Evolutionary conservation across 2,797 vertebrate genomes (phyloP).

Genomic region (Pangasius larnaudii): DNA sequence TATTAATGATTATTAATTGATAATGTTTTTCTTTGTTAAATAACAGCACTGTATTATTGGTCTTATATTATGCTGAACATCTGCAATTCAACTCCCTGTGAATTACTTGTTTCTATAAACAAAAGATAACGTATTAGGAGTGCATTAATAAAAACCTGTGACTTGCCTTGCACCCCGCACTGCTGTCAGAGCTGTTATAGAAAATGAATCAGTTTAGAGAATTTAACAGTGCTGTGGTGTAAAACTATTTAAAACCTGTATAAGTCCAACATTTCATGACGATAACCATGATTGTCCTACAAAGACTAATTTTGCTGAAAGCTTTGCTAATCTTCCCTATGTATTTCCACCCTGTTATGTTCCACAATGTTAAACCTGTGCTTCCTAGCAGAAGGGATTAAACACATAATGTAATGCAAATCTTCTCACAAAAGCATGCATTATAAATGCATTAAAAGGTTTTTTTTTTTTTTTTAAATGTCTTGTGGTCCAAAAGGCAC

Average conservation of each 20-base stretch:
- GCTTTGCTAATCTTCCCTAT: not conserved
- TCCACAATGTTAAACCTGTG: not conserved
- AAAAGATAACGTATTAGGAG: not conserved
- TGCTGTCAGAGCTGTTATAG: not conserved
- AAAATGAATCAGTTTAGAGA: too few relatives aligned
- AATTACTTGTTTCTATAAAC: not conserved
- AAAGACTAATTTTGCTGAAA: not conserved
- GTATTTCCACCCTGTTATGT: not conserved
- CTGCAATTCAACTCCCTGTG: not conserved
- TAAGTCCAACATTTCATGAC: not conserved
- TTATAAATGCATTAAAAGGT: not conserved
- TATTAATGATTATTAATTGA: too few relatives aligned
- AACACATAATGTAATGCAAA: not conserved
- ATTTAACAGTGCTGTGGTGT: too few relatives aligned
- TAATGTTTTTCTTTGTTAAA: too few relatives aligned
- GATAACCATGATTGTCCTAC: not conserved
- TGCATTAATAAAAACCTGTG: not conserved
- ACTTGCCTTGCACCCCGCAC: too few relatives aligned
- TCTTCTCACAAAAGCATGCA: not conserved
- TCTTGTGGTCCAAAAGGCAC: not conserved
- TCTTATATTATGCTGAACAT: not conserved
- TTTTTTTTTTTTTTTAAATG: not conserved
- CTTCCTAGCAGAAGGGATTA: not conserved
- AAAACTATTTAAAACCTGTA: not conserved
- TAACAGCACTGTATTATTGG: too few relatives aligned